These are phyloP conservation scores for Vanessa cardui DNA, from an alignment of 2,888 invertebrate genomes.

Conservation along the genomic window DNA sequence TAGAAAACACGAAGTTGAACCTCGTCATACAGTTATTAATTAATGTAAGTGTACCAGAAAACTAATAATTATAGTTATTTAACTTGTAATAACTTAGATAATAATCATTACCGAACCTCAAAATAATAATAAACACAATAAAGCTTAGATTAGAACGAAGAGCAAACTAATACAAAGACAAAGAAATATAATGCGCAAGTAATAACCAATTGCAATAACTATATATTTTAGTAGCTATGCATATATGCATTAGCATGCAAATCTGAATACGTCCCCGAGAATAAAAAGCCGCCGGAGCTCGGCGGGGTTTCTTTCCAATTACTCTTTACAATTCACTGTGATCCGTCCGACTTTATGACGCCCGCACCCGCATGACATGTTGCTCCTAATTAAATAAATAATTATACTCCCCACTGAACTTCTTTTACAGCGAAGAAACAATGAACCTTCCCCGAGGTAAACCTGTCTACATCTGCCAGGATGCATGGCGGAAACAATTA, in stretches of 20 bases:
- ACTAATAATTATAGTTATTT: too few relatives aligned
- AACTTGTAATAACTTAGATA: background rate
- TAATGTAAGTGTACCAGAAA: too few relatives aligned
- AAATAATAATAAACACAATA: background rate
- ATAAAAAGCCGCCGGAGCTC: constrained; percentile 35
- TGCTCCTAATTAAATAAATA: constrained; percentile 40
- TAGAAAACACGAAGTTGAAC: too few relatives aligned
- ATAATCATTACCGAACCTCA: background rate
- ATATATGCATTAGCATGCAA: constrained; percentile 24
- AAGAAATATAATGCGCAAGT: background rate
- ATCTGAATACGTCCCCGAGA: constrained; percentile 29
- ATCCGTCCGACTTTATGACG: constrained; percentile 35
- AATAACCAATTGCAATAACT: constrained; percentile 6
- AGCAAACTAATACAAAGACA: constrained; percentile 2
- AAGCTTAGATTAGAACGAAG: background rate
- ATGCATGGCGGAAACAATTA: constrained; percentile 37
- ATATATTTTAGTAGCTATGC: constrained; percentile 18
- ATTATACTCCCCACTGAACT: constrained; percentile 35
- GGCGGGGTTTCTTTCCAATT: constrained; percentile 38
- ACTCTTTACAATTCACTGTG: constrained; percentile 37
- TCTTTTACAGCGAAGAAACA: constrained; percentile 32
- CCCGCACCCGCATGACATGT: constrained; percentile 36
- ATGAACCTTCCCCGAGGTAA: constrained; percentile 34
- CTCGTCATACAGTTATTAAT: too few relatives aligned
- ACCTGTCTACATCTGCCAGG: constrained; percentile 36